Evolutionary conservation across 1,140 invertebrate genomes (phyloP).

Genomic region (Helicoverpa zea): DNA sequence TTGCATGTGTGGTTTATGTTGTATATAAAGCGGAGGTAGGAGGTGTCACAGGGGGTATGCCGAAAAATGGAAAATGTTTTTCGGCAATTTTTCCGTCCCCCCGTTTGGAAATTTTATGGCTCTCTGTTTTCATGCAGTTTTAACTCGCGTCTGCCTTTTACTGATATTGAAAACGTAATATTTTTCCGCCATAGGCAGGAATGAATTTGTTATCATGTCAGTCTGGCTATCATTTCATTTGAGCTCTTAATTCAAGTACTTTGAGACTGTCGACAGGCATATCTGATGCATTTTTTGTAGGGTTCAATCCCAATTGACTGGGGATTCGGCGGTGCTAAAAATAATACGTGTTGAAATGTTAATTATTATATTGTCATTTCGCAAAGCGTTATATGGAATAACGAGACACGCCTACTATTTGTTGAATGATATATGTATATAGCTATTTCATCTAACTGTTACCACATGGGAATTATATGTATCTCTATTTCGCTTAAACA

Average conservation of each 20-base stretch:
- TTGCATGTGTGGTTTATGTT: slow-evolving; percentile 50
- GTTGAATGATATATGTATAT: too few relatives aligned
- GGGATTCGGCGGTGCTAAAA: neutral
- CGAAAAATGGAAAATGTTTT: slow-evolving; percentile 53
- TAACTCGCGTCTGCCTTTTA: slow-evolving; percentile 29
- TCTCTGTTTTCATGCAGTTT: slow-evolving; percentile 22
- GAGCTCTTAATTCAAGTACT: neutral
- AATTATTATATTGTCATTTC: neutral
- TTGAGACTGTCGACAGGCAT: neutral
- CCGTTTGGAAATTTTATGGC: neutral
- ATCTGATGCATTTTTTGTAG: neutral
- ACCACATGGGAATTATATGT: too few relatives aligned
- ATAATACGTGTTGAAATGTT: neutral
- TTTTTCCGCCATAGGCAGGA: slow-evolving; percentile 16
- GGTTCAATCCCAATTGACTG: neutral
- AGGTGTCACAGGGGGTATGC: neutral
- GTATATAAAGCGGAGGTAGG: slow-evolving; percentile 22
- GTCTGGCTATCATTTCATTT: slow-evolving; percentile 14
- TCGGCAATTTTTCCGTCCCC: slow-evolving; percentile 14
- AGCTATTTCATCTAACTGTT: too few relatives aligned
- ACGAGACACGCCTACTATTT: too few relatives aligned
- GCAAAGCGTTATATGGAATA: too few relatives aligned
- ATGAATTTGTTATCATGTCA: slow-evolving; percentile 22
- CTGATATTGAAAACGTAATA: slow-evolving; percentile 26
- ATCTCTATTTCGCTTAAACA: too few relatives aligned